Conservation (phyloP, 30 jellyfish, hydroid and myxozoan species). For the Sanderia malayensis region DNA sequence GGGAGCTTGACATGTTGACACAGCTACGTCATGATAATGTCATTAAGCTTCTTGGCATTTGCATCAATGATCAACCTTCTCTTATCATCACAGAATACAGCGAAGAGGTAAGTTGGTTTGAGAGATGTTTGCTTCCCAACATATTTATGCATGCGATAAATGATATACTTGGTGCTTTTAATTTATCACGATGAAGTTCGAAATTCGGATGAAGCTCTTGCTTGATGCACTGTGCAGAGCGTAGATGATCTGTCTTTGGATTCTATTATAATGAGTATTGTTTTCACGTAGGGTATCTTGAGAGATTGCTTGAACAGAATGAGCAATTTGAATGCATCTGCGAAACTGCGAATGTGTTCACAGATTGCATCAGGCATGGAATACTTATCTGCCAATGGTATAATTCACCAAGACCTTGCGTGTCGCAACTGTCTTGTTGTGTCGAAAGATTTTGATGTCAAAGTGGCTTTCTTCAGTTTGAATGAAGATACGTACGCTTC, state of each 20-base stretch:
- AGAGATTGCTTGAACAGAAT: conserved; percentile 43
- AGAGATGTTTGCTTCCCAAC: no score
- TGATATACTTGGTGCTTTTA: no score
- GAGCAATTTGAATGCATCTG: conserved; percentile 23
- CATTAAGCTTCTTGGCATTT: conserved; percentile 67
- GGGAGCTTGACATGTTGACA: conserved; percentile 70
- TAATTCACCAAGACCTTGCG: conserved; percentile 93
- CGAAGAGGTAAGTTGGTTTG: conserved; percentile 84
- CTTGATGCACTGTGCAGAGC: no score
- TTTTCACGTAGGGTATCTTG: conserved; percentile 78
- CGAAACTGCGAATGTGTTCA: conserved; percentile 44
- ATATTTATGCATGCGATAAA: no score
- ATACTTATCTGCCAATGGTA: conserved; percentile 67
- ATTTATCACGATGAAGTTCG: no score
- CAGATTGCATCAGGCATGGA: conserved; percentile 90
- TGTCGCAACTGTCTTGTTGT: conserved; percentile 88
- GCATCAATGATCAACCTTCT: conserved; percentile 55
- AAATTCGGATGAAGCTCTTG: no score
- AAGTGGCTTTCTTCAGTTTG: conserved; percentile 88
- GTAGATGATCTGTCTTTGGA: no score
- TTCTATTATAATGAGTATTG: no score
- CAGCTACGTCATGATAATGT: conserved; percentile 69
- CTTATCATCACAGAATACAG: conserved; percentile 74
- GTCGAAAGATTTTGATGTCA: conserved; percentile 61
- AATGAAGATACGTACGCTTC: conserved; percentile 72